A percentile compares a stretch with the other conserved stretches of the same genome.
These are phyloP conservation scores for Neomicropteryx cornuta DNA, from an alignment of 1,140 invertebrate genomes.

Conservation along the genomic window DNA sequence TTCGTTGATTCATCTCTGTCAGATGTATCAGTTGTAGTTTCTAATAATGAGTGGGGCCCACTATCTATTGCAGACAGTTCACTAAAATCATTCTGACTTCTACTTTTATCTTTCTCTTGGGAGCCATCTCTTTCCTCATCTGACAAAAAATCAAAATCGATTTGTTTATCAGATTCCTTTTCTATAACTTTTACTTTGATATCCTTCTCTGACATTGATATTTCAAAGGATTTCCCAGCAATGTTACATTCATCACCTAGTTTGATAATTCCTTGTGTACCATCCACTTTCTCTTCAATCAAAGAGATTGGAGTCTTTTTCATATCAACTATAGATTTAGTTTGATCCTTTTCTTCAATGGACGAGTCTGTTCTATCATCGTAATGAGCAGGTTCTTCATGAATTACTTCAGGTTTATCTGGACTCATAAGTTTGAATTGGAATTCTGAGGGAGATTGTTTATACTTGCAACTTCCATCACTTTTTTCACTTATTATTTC, in stretches of 20 bases:
- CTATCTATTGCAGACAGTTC: conserved; percentile 38
- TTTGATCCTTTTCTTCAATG: conserved; percentile 2
- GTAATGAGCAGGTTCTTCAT: conserved; percentile 30
- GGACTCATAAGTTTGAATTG: conserved; percentile 48
- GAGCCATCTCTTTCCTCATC: conserved; percentile 34
- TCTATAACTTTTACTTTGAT: conserved; percentile 10
- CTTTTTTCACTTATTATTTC: conserved; percentile 51
- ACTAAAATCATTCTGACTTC: conserved; percentile 25
- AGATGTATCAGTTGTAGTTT: conserved; percentile 36
- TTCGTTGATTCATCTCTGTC: conserved; percentile 35
- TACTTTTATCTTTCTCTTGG: conserved; percentile 28
- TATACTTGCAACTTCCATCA: conserved; percentile 42
- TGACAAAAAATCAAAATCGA: conserved; percentile 15
- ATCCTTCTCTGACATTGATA: conserved; percentile 11
- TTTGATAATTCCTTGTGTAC: conserved; percentile 9
- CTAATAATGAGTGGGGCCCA: conserved; percentile 38
- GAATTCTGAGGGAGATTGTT: conserved; percentile 62
- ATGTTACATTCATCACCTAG: conserved; percentile 6
- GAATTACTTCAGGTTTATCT: conserved; percentile 36
- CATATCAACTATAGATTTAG: conserved; percentile 6
- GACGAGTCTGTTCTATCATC: conserved; percentile 18
- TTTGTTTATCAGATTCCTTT: conserved; percentile 10
- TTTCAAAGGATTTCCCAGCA: conserved; percentile 8
- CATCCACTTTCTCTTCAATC: conserved; percentile 12
- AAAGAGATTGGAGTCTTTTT: conserved; percentile 12